phyloP scores from a whole-genome alignment of 2,888 invertebrate genomes.

The Nezara viridula region DNA sequence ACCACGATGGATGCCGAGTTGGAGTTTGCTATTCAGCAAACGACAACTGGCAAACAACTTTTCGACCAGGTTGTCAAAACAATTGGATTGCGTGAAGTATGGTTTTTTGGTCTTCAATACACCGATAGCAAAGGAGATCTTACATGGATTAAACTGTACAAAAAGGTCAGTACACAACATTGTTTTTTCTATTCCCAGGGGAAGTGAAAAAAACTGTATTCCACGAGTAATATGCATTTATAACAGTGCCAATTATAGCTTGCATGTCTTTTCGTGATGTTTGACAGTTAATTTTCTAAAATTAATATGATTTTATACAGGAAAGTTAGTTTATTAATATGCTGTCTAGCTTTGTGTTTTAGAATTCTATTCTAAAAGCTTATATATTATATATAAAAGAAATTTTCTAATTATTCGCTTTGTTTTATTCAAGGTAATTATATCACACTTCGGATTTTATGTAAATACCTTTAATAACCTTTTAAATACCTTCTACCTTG shows the following conservation, averaged over 20 bases:
- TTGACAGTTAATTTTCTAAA: not conserved
- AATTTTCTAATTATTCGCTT: not conserved
- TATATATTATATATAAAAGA: not conserved
- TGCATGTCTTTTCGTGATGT: constrained; percentile 6
- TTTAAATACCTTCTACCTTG: not conserved
- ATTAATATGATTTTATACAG: not conserved
- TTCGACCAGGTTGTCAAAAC: constrained; percentile 99
- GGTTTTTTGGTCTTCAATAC: constrained; percentile 99
- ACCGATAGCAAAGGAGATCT: constrained; percentile 97
- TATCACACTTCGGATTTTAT: not conserved
- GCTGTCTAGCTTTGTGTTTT: not conserved
- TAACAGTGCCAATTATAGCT: constrained; percentile 17
- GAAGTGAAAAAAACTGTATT: too few relatives aligned
- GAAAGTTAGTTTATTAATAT: not conserved
- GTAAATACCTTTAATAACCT: too few relatives aligned
- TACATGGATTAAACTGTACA: constrained; percentile 99
- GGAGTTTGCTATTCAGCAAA: constrained; percentile 99
- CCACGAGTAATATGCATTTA: not conserved
- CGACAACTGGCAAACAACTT: constrained; percentile 98
- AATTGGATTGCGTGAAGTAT: constrained; percentile 97
- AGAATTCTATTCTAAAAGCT: not conserved
- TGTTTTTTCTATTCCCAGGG: not conserved
- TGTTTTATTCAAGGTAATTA: not conserved
- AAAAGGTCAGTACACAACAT: constrained; percentile 84
- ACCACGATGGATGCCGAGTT: constrained; percentile 99